phyloP scores from a whole-genome alignment of 1,140 invertebrate genomes.

The Agrilus planipennis region DNA sequence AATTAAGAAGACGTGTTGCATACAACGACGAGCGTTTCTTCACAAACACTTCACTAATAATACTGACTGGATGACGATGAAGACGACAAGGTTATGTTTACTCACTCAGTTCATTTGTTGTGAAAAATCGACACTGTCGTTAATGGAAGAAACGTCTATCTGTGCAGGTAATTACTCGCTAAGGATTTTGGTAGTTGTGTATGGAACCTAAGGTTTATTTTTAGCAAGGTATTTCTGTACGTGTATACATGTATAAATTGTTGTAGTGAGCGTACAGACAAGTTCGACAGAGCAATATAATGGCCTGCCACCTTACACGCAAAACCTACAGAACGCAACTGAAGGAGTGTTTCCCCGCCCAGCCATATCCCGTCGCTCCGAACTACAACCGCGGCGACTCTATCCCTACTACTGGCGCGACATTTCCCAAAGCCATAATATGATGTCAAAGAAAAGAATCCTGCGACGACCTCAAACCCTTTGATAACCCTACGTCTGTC shows the following conservation, averaged over 20 bases:
- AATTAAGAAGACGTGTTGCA: conserved; percentile 6
- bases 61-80: background rate
- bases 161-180: too few relatives aligned
- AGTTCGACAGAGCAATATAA: too few relatives aligned
- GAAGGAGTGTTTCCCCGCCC: conserved; percentile 25
- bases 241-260: too few relatives aligned
- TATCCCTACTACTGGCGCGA: conserved; percentile 19
- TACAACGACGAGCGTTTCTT: background rate
- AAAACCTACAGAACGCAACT: conserved; percentile 34
- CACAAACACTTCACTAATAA: background rate
- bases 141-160: too few relatives aligned
- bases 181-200: too few relatives aligned
- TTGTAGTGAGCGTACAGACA: too few relatives aligned
- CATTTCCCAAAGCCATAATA: conserved; percentile 15
- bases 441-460: conserved; percentile 23
- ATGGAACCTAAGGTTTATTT: too few relatives aligned
- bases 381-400: conserved; percentile 17
- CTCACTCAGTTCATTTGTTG: too few relatives aligned
- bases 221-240: too few relatives aligned
- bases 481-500: conserved; percentile 20
- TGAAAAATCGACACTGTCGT: too few relatives aligned
- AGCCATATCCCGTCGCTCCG: conserved; percentile 23
- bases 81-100: too few relatives aligned
- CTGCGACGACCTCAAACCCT: conserved; percentile 23
- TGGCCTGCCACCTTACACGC: conserved; percentile 36